Base-by-base conservation (phyloP, 2,888 invertebrate genomes). In the Tiphia femorata region DNA sequence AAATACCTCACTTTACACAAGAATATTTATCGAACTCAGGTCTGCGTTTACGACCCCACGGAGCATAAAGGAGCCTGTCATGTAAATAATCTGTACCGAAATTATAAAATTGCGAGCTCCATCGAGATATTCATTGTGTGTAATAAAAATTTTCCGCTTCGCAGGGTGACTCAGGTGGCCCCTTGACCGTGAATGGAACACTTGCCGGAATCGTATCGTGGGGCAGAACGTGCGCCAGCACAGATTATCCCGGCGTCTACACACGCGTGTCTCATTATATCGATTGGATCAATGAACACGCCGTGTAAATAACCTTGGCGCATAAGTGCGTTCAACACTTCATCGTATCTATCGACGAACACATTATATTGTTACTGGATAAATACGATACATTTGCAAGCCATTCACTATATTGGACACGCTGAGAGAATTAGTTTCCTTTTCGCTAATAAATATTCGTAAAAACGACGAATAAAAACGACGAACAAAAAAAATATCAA, bases 151-250 rank as follows among this genome's bases (percentile, higher is more conserved):
- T 23, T 21, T 12, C 16, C 1, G 40, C 43, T 8, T 33, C 58
- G 3, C 50, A 80, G 80, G 78, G 77, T 59, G 80, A 80, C 50
- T 78, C 78, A 16, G 80, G 80, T 51, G 80, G 80, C 48, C 80
- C 80, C 37, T 60, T 80, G 62, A 76, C 70, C 16, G 68, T 78
- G n/a, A 47, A 67, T 0, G 74, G 71, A 30, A 73, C 64, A 57
- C 72, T 80, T 35, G 49, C 65, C 10, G 80, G 80, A 49, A 56
- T 80, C 3, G 76, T 77, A n/a, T 80, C 79, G 10, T 80, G 76
- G 74, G 68, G 74, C 8, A 62, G 53, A 17, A 77, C 73, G 8
- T 80, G 79, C 44, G 77, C 75, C 8, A 52, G 51, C 3, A 59
- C 54, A 2, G 44, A 55, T 12, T 77, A 73, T 27, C 79, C 79